phyloP scores from a whole-genome alignment of 2,888 invertebrate species.

The Sminthurides aquaticus region DNA sequence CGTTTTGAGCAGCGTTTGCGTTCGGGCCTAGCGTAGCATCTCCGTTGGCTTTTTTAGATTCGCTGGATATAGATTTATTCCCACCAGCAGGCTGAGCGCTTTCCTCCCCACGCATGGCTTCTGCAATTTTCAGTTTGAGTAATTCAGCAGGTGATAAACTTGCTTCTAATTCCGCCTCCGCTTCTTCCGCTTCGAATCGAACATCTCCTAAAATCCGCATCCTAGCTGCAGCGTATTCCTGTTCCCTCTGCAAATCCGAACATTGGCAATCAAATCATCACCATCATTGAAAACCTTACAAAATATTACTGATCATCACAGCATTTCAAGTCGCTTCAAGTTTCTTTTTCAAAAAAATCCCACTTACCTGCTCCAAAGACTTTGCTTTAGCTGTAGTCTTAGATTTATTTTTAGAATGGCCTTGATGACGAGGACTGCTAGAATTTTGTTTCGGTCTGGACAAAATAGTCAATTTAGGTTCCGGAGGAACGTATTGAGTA shows the following conservation, averaged over 20 bases:
- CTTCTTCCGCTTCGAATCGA: slow-evolving; percentile 29
- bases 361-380: slow-evolving; percentile 30
- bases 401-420: slow-evolving; percentile 1
- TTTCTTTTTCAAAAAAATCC: background rate
- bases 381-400: slow-evolving; percentile 16
- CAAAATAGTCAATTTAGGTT: slow-evolving; percentile 75
- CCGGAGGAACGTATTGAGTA: slow-evolving; percentile 69
- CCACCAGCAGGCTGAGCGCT: background rate
- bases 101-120: slow-evolving; percentile 23
- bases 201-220: slow-evolving; percentile 76
- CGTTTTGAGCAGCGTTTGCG: background rate
- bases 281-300: slow-evolving; percentile 1
- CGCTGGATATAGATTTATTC: background rate
- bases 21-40: background rate
- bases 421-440: background rate
- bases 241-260: slow-evolving; percentile 62
- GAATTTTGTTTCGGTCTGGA: slow-evolving; percentile 57
- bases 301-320: background rate
- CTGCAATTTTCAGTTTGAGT: slow-evolving; percentile 34
- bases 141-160: slow-evolving; percentile 32
- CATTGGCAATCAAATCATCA: background rate
- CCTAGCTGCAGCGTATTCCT: slow-evolving; percentile 87
- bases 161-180: slow-evolving; percentile 26
- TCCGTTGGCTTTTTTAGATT: background rate
- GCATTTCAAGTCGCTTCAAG: background rate